A percentile compares a stretch with the other conserved stretches of the same genome.
Evolutionary conservation across 2,797 vertebrate genomes (phyloP).

Genomic region (Anolis apletophallus): DNA sequence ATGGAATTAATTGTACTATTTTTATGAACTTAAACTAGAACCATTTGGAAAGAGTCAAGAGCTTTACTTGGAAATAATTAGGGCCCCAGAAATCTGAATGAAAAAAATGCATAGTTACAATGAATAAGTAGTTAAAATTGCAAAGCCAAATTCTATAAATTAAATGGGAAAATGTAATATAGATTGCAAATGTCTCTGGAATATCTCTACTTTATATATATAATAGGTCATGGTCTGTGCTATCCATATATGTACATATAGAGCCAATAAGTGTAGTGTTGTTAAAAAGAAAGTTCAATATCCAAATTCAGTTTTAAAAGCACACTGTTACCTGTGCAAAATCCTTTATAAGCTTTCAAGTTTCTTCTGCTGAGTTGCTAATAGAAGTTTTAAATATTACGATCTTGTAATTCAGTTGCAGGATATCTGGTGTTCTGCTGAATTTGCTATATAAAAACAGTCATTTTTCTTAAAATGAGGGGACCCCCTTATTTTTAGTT

Average conservation of each 20-base stretch:
- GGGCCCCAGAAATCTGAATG: conserved; percentile 47
- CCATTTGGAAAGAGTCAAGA: conserved; percentile 29
- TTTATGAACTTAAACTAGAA: conserved; percentile 55
- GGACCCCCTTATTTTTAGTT: conserved; percentile 48
- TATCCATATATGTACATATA: background rate
- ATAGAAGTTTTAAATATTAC: conserved; percentile 74
- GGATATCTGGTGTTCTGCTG: conserved; percentile 63
- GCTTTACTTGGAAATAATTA: conserved; percentile 48
- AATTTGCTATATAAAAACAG: conserved; percentile 58
- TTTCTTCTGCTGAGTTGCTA: conserved; percentile 76
- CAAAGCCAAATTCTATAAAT: conserved; percentile 67
- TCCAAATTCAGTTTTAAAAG: conserved; percentile 75
- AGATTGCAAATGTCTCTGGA: conserved; percentile 67
- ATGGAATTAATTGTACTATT: conserved; percentile 49
- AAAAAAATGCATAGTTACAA: conserved; percentile 60
- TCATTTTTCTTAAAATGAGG: conserved; percentile 47
- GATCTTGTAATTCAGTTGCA: conserved; percentile 59
- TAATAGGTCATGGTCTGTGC: conserved; percentile 64
- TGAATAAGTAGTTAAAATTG: conserved; percentile 61
- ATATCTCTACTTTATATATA: conserved; percentile 68
- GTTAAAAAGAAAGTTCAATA: conserved; percentile 72
- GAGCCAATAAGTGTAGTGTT: conserved; percentile 68
- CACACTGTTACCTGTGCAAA: conserved; percentile 65
- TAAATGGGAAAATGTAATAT: conserved; percentile 67
- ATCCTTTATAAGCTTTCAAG: conserved; percentile 73